Conservation (phyloP, 1,140 invertebrate species). For the Adoxophyes honmai region DNA sequence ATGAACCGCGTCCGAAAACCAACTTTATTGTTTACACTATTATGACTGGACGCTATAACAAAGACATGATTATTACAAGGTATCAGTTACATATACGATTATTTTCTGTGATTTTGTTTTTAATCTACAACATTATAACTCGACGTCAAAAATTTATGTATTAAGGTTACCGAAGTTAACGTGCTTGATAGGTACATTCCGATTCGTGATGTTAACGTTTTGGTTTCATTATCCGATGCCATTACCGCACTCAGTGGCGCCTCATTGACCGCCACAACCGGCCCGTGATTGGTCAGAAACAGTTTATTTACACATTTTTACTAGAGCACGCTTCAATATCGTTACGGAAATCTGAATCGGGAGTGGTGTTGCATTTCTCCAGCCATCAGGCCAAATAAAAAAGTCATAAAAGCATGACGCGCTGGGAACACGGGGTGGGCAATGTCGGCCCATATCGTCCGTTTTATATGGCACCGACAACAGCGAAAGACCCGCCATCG, state of each 20-base stretch:
- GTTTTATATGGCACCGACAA: conserved; percentile 58
- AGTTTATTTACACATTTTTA: conserved; percentile 43
- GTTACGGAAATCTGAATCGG: conserved; percentile 52
- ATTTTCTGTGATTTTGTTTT: conserved; percentile 27
- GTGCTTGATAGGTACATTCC: background rate
- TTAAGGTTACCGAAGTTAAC: background rate
- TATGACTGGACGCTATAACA: conserved; percentile 42
- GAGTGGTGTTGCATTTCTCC: conserved; percentile 66
- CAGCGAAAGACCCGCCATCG: conserved; percentile 55
- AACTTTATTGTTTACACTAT: conserved; percentile 25
- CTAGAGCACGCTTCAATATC: conserved; percentile 41
- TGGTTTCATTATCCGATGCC: conserved; percentile 1
- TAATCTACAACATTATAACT: background rate
- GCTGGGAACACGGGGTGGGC: conserved; percentile 62
- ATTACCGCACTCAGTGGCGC: background rate
- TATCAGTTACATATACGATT: conserved; percentile 27
- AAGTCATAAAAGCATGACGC: conserved; percentile 69
- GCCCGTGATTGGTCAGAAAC: conserved; percentile 32
- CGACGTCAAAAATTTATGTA: background rate
- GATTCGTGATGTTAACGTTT: background rate
- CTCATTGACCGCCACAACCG: conserved; percentile 21
- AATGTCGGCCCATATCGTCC: conserved; percentile 57
- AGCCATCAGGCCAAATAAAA: conserved; percentile 67
- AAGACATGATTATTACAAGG: conserved; percentile 37
- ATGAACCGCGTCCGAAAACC: conserved; percentile 3